Evolutionary conservation across 2,113 vertebrate genomes (phyloP).

Genomic region (Ciconia boyciana): DNA sequence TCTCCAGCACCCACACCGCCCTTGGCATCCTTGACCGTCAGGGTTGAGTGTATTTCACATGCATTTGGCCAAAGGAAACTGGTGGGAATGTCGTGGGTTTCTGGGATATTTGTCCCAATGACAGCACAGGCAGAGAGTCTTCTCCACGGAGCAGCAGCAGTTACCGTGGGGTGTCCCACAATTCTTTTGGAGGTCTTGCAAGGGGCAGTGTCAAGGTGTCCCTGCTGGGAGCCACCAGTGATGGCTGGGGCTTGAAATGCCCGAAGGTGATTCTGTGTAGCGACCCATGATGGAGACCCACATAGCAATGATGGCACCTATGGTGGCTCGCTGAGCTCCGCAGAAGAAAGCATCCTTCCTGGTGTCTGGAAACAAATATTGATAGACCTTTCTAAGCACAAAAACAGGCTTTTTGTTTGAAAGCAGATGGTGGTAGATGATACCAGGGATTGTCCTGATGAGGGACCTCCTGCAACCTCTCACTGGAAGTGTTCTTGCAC

Average conservation of each 20-base stretch:
- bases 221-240: neutral
- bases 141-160: neutral
- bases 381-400: neutral
- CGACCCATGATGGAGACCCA: neutral
- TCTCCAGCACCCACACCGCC: neutral
- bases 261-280: too few species aligned
- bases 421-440: neutral
- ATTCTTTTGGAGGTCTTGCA: neutral
- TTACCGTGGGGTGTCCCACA: neutral
- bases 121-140: neutral
- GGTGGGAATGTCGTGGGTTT: neutral
- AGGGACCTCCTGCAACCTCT: neutral
- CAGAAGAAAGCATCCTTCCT: neutral
- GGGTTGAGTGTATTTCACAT: neutral
- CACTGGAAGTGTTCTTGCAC: neutral
- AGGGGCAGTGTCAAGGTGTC: neutral
- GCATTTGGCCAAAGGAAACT: neutral
- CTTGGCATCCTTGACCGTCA: neutral
- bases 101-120: neutral
- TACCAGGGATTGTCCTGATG: neutral
- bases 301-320: fast-evolving
- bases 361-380: neutral
- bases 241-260: neutral
- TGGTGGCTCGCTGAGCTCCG: fast-evolving
- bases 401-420: neutral